Conservation (phyloP, 2,113 vertebrate species). For the Eleginops maclovinus region DNA sequence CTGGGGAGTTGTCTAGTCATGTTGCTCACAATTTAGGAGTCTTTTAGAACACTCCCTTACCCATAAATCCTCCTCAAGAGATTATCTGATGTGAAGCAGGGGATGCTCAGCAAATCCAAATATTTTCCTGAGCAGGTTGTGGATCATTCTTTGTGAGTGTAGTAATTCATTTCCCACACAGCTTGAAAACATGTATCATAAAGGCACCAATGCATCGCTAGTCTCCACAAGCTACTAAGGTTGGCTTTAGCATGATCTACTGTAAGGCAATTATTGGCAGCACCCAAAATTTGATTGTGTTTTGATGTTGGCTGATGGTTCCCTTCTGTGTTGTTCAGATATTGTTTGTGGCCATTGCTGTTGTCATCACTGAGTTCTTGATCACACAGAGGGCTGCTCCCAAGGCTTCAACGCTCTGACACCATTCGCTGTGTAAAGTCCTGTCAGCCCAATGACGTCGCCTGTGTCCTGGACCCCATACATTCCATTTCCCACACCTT, state of each 20-base stretch:
- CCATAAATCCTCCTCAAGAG: conserved; percentile 83
- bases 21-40: conserved; percentile 83
- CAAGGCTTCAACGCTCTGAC: conserved; percentile 86
- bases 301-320: conserved; percentile 65
- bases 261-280: conserved; percentile 67
- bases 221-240: conserved; percentile 68
- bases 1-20: conserved; percentile 81
- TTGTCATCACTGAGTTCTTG: conserved; percentile 51
- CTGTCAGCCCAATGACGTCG: conserved; percentile 87
- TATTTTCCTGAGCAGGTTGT: conserved; percentile 84
- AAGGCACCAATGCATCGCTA: conserved; percentile 69
- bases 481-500: conserved; percentile 94
- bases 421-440: conserved; percentile 92
- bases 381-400: conserved; percentile 59
- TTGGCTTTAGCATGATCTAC: conserved; percentile 59
- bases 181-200: conserved; percentile 67
- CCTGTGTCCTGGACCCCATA: conserved; percentile 88
- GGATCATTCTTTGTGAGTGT: conserved; percentile 78
- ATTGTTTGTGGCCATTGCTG: conserved; percentile 72
- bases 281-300: conserved; percentile 67
- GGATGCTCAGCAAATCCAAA: conserved; percentile 84
- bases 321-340: conserved; percentile 64
- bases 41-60: conserved; percentile 80
- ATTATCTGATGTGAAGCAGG: conserved; percentile 81
- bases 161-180: conserved; percentile 75